Conservation (phyloP, 2,888 invertebrate genomes). For the Malthinus seriepunctatus region DNA sequence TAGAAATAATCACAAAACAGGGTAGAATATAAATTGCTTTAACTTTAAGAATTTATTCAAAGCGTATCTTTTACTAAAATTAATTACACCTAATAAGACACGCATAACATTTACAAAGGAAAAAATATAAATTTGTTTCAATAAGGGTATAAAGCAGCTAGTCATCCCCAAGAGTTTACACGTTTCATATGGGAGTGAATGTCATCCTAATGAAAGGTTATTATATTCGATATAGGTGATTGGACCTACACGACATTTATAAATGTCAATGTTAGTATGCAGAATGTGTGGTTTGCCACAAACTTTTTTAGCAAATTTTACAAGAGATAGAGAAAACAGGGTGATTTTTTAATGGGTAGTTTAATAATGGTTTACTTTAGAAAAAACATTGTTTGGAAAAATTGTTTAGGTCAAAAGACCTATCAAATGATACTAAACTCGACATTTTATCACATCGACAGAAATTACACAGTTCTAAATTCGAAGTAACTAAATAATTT, state of each 20-base stretch:
- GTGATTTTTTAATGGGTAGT: no score
- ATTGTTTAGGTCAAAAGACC: no score
- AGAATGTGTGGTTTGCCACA: constrained; percentile 24
- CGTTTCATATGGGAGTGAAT: constrained; percentile 31
- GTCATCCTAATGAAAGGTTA: constrained; percentile 43
- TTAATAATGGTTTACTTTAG: no score
- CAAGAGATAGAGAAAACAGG: no score
- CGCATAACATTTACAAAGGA: constrained; percentile 31
- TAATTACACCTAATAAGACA: constrained; percentile 34
- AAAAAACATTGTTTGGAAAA: no score
- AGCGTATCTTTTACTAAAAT: constrained; percentile 17
- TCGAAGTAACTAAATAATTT: no score
- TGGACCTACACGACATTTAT: constrained; percentile 40
- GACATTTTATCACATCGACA: no score
- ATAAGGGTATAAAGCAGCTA: constrained; percentile 10
- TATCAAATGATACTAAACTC: no score
- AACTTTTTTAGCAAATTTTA: constrained; percentile 34
- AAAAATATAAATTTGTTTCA: constrained; percentile 15
- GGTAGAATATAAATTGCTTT: constrained; percentile 11
- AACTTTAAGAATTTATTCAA: constrained; percentile 24
- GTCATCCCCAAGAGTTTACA: constrained; percentile 10
- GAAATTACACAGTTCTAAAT: no score
- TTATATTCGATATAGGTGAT: constrained; percentile 40
- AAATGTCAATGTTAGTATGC: constrained; percentile 35
- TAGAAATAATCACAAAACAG: constrained; percentile 28